Percentiles rank a stretch among this genome's conserved stretches.
These are phyloP conservation scores for Tromatobia lineatoria DNA, from an alignment of 2,888 invertebrate genomes.

Conservation along the genomic window DNA sequence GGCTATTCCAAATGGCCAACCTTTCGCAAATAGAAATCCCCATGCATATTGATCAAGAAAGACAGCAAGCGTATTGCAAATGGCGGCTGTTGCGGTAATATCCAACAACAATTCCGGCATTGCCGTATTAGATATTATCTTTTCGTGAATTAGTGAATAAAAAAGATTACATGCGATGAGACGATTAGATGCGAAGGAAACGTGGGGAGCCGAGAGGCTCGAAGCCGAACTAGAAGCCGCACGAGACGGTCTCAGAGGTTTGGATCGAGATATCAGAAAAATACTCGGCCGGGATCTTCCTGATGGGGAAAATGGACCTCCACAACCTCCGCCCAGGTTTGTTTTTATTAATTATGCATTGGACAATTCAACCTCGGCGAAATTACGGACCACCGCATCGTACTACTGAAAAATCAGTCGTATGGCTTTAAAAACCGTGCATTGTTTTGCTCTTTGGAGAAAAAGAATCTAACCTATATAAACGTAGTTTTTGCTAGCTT, in stretches of 20 bases:
- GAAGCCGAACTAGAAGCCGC: slow-evolving; percentile 83
- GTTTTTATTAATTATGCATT: slow-evolving; percentile 15
- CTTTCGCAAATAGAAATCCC: slow-evolving; percentile 2
- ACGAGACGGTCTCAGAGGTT: slow-evolving; percentile 82
- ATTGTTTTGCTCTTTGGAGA: not conserved
- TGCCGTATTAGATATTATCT: slow-evolving; percentile 35
- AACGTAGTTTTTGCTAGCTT: not conserved
- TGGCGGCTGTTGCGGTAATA: slow-evolving; percentile 64
- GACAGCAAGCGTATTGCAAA: slow-evolving; percentile 53
- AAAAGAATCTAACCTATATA: slow-evolving; percentile 18
- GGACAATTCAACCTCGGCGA: not conserved
- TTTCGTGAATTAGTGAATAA: slow-evolving; percentile 45
- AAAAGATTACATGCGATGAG: slow-evolving; percentile 74
- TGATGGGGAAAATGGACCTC: slow-evolving; percentile 82
- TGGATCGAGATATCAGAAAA: slow-evolving; percentile 83
- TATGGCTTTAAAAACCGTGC: not conserved
- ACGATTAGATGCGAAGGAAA: slow-evolving; percentile 80
- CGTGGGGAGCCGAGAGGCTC: slow-evolving; percentile 82
- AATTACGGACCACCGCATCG: not conserved
- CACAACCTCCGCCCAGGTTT: slow-evolving; percentile 77
- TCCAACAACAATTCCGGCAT: slow-evolving; percentile 66
- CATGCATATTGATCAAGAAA: slow-evolving; percentile 30
- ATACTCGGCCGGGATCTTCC: slow-evolving; percentile 84
- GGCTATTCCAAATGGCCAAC: too few relatives aligned
- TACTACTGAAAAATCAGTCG: not conserved